Conservation (phyloP, 2,797 vertebrate genomes). For the Sebastes melanostomus region DNA sequence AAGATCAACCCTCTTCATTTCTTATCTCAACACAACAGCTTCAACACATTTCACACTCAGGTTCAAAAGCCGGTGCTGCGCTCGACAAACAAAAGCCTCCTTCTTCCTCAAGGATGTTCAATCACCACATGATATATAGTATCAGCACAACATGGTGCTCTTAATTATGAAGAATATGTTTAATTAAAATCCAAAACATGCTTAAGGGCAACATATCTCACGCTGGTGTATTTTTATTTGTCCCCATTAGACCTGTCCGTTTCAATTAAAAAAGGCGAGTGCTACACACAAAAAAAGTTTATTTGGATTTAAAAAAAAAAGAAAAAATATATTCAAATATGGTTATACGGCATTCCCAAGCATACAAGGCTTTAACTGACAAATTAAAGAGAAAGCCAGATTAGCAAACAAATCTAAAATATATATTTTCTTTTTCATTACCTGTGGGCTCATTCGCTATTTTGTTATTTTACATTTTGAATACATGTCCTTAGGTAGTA, state of each 20-base stretch:
- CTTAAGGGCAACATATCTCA: constrained; percentile 23
- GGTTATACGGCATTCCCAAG: constrained; percentile 36
- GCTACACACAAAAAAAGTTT: constrained; percentile 54
- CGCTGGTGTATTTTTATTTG: constrained; percentile 33
- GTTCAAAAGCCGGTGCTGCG: constrained; percentile 20
- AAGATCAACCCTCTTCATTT: constrained; percentile 58
- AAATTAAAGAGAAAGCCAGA: constrained; percentile 22
- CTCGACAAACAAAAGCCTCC: constrained; percentile 8
- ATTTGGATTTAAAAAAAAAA: constrained; percentile 34
- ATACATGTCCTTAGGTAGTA: not conserved
- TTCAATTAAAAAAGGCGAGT: constrained; percentile 30
- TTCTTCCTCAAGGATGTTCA: constrained; percentile 40
- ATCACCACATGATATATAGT: constrained; percentile 23
- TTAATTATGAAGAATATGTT: constrained; percentile 42
- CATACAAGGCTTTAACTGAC: constrained; percentile 16
- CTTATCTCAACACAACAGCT: constrained; percentile 56
- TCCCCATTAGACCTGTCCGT: constrained; percentile 24
- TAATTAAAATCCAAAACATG: constrained; percentile 41
- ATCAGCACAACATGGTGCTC: constrained; percentile 10
- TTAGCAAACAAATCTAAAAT: constrained; percentile 10
- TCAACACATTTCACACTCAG: constrained; percentile 25
- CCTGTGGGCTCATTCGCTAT: not conserved
- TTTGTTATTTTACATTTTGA: constrained; percentile 30
- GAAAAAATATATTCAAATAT: constrained; percentile 44
- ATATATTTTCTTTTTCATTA: constrained; percentile 8